These are phyloP conservation scores for Orchestes rusci DNA, from an alignment of 2,888 invertebrate genomes.

Conservation along the genomic window DNA sequence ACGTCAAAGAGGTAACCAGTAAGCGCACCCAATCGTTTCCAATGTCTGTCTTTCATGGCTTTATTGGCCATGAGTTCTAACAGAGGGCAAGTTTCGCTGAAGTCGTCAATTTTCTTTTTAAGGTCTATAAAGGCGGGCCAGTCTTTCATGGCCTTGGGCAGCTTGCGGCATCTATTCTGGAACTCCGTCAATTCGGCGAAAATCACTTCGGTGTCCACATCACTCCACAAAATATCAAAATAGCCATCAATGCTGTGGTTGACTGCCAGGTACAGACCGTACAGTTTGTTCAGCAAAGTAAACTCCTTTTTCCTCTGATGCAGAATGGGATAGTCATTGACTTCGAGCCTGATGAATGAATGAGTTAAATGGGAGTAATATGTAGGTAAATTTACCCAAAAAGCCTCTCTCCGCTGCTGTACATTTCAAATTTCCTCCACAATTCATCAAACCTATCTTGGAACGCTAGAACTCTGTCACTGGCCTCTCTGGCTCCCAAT, in stretches of 20 bases:
- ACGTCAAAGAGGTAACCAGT: constrained; percentile 66
- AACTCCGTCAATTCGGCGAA: constrained; percentile 74
- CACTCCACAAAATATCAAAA: constrained; percentile 75
- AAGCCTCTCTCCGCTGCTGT: constrained; percentile 56
- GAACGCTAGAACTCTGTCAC: constrained; percentile 69
- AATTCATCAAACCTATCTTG: constrained; percentile 78
- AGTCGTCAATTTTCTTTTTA: constrained; percentile 84
- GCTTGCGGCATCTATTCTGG: constrained; percentile 71
- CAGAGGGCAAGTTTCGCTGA: constrained; percentile 80
- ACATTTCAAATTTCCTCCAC: constrained; percentile 74
- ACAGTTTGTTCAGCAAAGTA: constrained; percentile 75
- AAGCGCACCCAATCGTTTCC: constrained; percentile 49
- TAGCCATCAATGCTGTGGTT: constrained; percentile 82
- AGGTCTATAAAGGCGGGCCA: constrained; percentile 84
- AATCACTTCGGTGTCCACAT: constrained; percentile 77
- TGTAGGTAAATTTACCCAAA: constrained; percentile 9
- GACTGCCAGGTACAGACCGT: constrained; percentile 70
- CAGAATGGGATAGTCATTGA: constrained; percentile 75
- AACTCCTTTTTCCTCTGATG: constrained; percentile 76
- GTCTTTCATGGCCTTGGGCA: constrained; percentile 78
- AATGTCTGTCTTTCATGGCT: constrained; percentile 52
- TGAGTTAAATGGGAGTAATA: background rate
- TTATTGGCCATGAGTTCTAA: constrained; percentile 84
- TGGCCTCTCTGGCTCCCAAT: constrained; percentile 77
- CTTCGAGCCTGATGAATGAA: constrained; percentile 65